These are phyloP conservation scores for Gastracanthus pulcherrimus DNA, from an alignment of 2,888 invertebrate genomes.

Conservation along the genomic window DNA sequence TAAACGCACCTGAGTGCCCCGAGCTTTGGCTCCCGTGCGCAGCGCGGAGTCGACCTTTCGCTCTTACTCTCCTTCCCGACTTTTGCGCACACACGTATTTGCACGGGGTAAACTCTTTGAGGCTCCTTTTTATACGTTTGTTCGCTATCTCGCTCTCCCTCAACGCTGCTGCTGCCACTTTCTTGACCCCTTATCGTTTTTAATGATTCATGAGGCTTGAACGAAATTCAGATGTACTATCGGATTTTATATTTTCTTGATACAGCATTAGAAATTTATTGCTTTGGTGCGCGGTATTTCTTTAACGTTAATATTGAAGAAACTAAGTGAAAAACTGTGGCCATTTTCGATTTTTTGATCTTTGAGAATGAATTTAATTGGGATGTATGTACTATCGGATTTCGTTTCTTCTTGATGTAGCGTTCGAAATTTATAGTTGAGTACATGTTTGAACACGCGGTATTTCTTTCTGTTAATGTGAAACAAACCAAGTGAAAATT, in stretches of 20 bases:
- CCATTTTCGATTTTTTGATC: too few relatives aligned
- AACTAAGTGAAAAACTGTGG: too few relatives aligned
- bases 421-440: background rate
- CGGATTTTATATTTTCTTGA: background rate
- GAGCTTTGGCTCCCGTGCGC: background rate
- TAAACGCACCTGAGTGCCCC: constrained; percentile 28
- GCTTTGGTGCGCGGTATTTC: too few relatives aligned
- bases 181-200: background rate
- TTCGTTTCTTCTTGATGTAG: background rate
- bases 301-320: too few relatives aligned
- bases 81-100: background rate
- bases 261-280: background rate
- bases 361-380: too few relatives aligned
- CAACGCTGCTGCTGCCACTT: background rate
- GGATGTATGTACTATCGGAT: background rate
- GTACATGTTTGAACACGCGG: too few relatives aligned
- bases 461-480: too few relatives aligned
- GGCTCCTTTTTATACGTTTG: background rate
- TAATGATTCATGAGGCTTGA: background rate
- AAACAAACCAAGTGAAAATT: too few relatives aligned
- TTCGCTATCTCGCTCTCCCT: background rate
- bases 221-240: background rate
- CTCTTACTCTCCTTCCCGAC: background rate
- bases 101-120: background rate
- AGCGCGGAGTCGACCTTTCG: background rate